Evolutionary conservation across 1,140 invertebrate genomes (phyloP).

Genomic region (Carposina sasakii): DNA sequence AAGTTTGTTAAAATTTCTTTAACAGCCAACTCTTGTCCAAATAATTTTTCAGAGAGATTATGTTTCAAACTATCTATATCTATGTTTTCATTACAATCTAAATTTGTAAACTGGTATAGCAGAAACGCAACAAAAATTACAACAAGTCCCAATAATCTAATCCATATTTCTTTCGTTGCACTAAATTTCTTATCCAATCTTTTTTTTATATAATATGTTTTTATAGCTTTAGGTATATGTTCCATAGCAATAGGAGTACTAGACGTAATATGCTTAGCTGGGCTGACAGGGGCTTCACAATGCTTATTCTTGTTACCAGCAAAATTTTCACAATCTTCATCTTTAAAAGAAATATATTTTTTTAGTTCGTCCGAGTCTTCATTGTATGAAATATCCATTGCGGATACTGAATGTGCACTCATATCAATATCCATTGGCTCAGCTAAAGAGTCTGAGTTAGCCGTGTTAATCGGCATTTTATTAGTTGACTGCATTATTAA

Average conservation of each 20-base stretch:
- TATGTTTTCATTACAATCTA: constrained; percentile 41
- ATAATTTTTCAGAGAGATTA: constrained; percentile 34
- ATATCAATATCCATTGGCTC: constrained; percentile 64
- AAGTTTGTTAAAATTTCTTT: constrained; percentile 36
- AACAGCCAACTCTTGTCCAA: constrained; percentile 49
- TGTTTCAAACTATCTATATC: constrained; percentile 29
- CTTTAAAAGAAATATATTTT: constrained; percentile 29
- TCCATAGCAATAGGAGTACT: too few relatives aligned
- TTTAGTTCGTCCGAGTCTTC: constrained; percentile 15
- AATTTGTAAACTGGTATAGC: constrained; percentile 31
- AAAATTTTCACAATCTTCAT: constrained; percentile 9
- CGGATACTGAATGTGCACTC: constrained; percentile 41
- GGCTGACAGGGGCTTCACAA: too few relatives aligned
- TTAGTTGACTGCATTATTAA: too few relatives aligned
- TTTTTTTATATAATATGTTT: too few relatives aligned
- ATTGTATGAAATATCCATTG: constrained; percentile 48
- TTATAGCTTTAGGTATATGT: too few relatives aligned
- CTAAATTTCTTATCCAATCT: too few relatives aligned
- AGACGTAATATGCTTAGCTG: too few relatives aligned
- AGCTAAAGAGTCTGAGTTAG: too few relatives aligned
- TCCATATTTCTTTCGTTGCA: too few relatives aligned
- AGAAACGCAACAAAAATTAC: constrained; percentile 29
- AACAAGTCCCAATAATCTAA: too few relatives aligned
- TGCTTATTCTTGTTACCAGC: not conserved
- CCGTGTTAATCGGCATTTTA: too few relatives aligned